Evolutionary conservation across 2,113 vertebrate genomes (phyloP).

Genomic region (Ranitomeya imitator): DNA sequence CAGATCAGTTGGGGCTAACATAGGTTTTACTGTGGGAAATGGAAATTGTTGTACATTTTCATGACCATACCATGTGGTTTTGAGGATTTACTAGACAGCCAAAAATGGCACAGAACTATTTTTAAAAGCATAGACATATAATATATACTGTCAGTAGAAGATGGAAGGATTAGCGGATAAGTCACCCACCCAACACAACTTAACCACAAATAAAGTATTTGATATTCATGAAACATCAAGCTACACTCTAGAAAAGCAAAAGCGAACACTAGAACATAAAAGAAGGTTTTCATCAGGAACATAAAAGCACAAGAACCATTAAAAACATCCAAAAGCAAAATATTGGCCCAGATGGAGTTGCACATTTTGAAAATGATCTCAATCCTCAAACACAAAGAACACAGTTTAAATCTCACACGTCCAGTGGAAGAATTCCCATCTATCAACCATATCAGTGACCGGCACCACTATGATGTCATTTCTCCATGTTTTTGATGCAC

Average conservation of each 20-base stretch:
- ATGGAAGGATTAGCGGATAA: conserved; percentile 55
- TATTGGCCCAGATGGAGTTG: neutral
- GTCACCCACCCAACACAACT: conserved; percentile 52
- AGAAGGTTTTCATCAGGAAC: neutral
- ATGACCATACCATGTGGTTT: conserved; percentile 55
- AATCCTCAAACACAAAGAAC: neutral
- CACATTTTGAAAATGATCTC: neutral
- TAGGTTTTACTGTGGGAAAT: conserved; percentile 61
- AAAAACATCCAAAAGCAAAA: conserved; percentile 1
- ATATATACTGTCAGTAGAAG: conserved; percentile 57
- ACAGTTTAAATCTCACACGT: neutral
- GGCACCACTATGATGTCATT: neutral
- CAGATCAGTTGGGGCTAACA: conserved; percentile 59
- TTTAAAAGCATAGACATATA: conserved; percentile 55
- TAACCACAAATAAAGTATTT: conserved; percentile 52
- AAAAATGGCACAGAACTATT: conserved; percentile 61
- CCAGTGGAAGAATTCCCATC: neutral
- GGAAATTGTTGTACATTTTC: conserved; percentile 61
- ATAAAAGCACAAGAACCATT: conserved; percentile 26
- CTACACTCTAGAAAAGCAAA: conserved; percentile 4
- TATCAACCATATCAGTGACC: neutral
- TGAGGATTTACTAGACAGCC: conserved; percentile 60
- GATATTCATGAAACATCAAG: conserved; percentile 34
- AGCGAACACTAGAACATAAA: conserved; percentile 1
- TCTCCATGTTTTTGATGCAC: neutral